phyloP scores from a whole-genome alignment of 2,113 vertebrate species.

The Dolichotis patagonum region DNA sequence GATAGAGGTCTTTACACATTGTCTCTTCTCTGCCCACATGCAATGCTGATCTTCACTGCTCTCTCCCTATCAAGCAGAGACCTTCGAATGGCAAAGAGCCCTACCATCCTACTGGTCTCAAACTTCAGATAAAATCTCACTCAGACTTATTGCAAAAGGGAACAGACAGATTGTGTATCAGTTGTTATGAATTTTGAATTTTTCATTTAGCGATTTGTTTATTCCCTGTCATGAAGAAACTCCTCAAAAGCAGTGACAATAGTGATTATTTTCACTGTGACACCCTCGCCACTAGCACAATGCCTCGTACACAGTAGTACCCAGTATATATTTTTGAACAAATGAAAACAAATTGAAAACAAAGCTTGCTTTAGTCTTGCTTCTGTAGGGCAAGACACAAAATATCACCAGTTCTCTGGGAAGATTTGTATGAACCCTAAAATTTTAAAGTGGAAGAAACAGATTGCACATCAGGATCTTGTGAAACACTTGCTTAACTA shows the following conservation, averaged over 20 bases:
- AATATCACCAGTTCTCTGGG: not conserved
- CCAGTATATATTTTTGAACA: not conserved
- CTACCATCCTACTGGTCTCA: not conserved
- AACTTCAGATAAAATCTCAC: not conserved
- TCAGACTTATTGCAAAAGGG: not conserved
- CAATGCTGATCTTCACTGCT: not conserved
- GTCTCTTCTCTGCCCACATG: not conserved
- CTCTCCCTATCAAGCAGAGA: not conserved
- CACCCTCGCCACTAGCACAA: not conserved
- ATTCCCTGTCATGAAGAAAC: not conserved
- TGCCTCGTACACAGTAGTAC: not conserved
- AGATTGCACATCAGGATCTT: not conserved
- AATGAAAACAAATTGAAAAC: conserved; percentile 1
- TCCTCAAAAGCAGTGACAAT: not conserved
- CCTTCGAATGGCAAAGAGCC: not conserved
- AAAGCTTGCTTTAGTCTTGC: not conserved
- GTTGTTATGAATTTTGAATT: not conserved
- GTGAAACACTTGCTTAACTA: not conserved
- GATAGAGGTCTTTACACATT: not conserved
- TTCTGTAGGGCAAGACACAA: not conserved
- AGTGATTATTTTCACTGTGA: not conserved
- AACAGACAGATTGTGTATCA: not conserved
- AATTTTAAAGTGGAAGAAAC: conserved; percentile 33
- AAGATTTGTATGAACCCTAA: not conserved
- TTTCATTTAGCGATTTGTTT: not conserved